Conservation (phyloP, 2,797 vertebrate genomes). For the Lophotriccus pileatus region DNA sequence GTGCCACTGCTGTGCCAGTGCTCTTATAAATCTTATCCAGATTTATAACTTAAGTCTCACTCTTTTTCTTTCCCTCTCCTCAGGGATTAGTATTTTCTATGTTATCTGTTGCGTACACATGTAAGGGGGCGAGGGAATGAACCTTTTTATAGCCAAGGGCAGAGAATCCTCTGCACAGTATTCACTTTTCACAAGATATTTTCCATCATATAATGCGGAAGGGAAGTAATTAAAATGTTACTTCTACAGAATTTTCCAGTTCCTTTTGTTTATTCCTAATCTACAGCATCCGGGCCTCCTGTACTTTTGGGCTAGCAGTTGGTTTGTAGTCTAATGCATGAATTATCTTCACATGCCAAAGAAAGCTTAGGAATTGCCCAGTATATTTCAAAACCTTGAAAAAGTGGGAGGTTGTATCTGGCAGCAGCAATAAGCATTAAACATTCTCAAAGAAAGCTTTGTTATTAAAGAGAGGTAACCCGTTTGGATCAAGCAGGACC, state of each 20-base stretch:
- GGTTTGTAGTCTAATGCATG: background rate
- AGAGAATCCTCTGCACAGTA: background rate
- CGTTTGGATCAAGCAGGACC: background rate
- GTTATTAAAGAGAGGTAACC: slow-evolving; percentile 42
- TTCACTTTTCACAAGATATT: background rate
- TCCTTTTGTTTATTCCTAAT: slow-evolving; percentile 51
- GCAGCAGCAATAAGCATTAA: slow-evolving; percentile 45
- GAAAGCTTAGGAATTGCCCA: slow-evolving; percentile 59
- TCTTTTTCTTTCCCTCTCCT: background rate
- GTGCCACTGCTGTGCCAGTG: background rate
- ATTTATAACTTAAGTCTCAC: background rate
- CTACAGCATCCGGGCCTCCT: background rate
- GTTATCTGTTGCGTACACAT: background rate
- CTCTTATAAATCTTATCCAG: background rate
- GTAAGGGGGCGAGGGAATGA: background rate
- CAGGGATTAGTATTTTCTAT: background rate
- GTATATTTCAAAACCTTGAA: slow-evolving; percentile 51
- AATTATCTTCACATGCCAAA: slow-evolving; percentile 57
- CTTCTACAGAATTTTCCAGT: slow-evolving; percentile 16
- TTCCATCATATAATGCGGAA: background rate
- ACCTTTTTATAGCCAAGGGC: background rate
- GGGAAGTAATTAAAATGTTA: slow-evolving; percentile 10
- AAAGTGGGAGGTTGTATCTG: slow-evolving; percentile 51
- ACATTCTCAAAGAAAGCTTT: slow-evolving; percentile 55
- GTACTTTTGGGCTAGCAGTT: background rate